Evolutionary conservation across 30 jellyfish, hydroid and myxozoan genomes (phyloP), one percentile per base, ranked within the genome.

Genomic region (Rhopilema esculentum): DNA sequence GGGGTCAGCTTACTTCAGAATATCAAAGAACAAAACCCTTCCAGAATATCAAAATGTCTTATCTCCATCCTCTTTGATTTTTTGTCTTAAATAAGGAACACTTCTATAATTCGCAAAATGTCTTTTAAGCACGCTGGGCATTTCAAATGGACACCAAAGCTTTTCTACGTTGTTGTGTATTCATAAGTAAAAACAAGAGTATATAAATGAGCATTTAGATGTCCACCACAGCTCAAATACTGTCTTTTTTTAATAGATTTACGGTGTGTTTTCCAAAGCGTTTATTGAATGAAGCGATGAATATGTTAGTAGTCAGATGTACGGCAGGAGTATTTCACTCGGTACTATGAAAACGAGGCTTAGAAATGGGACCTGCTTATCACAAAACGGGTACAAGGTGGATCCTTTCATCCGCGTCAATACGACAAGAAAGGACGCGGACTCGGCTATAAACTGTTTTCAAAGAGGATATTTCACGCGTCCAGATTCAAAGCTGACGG

Each of bases 361-460:
- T 49, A 1, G 61, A 79, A 77, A 15, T 25, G 20, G 51, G 49
- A 83, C 92, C 92, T 83, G 92, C 85, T 50, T 17, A 1, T 49
- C 23, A 67, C 7, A 70, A 74, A 48, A 25, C 87, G 71, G 82
- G 78, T 28, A 84, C 76, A 9, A 66, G 57, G 57, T 26, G 64
- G 18, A 21, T 49, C 87, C 73, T 73, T 72, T 66, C 49, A 50
- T 19, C 19, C 0, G 20, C 9, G 16, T 40, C 93, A 84, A 84
- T 84, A 53, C 32, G 17, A 84, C 93, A 71, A 71, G 93, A 68
- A 84, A 84, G 75, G 93, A 84, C 93, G 93, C 93, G 63, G n/a
- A 15, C n/a, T 30, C 8, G 18, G 73, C 75, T 70, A 71, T 72
- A 53, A 68, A 28, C 40, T 24, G 8, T 68, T 19, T 21, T 26